phyloP scores from a whole-genome alignment of 2,797 vertebrate species.

The Takifugu rubripes region DNA sequence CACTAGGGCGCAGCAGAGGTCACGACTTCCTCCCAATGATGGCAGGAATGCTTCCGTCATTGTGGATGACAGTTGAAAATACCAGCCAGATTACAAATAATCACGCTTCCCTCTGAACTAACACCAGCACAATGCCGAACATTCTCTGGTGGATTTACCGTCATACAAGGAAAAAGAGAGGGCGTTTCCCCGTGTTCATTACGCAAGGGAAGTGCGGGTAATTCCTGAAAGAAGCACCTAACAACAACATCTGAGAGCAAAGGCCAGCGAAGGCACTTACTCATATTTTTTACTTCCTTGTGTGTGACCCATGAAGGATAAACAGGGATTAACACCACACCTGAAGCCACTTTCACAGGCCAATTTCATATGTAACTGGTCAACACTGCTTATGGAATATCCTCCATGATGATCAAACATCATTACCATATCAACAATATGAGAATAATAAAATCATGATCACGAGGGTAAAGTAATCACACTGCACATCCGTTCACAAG shows the following conservation, averaged over 20 bases:
- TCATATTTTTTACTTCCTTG: conserved; percentile 35
- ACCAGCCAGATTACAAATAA: conserved; percentile 22
- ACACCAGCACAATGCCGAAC: conserved; percentile 16
- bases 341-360: neutral
- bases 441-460: conserved; percentile 8
- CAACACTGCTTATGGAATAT: neutral
- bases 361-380: neutral
- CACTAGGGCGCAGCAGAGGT: conserved; percentile 46
- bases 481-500: conserved; percentile 10
- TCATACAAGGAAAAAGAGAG: conserved; percentile 31
- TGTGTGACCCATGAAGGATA: neutral
- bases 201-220: conserved; percentile 31
- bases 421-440: neutral
- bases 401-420: neutral
- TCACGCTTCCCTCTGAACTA: conserved; percentile 8
- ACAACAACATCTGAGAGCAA: conserved; percentile 20
- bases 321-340: neutral
- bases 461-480: neutral
- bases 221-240: conserved; percentile 43
- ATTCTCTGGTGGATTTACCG: conserved; percentile 33
- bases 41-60: conserved; percentile 32
- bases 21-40: conserved; percentile 7
- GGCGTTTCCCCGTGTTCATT: conserved; percentile 47
- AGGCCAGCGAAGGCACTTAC: conserved; percentile 1
- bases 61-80: conserved; percentile 31